phyloP scores from a whole-genome alignment of 2,797 vertebrate genomes.

The Danio choprae region DNA sequence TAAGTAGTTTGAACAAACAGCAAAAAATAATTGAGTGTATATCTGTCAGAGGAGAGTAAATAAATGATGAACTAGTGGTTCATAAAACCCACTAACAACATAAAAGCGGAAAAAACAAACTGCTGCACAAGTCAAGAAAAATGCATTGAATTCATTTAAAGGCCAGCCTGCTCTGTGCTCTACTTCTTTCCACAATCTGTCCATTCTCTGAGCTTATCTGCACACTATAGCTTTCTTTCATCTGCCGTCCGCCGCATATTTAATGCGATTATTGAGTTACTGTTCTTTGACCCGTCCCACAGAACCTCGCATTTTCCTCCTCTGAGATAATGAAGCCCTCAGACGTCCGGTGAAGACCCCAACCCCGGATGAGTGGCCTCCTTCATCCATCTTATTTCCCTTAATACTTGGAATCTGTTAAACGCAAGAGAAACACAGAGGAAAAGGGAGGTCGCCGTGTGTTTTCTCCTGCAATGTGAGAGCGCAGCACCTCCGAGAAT shows the following conservation, averaged over 20 bases:
- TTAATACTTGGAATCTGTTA: slow-evolving; percentile 65
- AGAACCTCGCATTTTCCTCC: slow-evolving; percentile 39
- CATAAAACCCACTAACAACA: background rate
- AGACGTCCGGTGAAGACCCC: slow-evolving; percentile 27
- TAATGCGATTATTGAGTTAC: slow-evolving; percentile 47
- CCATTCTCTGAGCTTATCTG: slow-evolving; percentile 35
- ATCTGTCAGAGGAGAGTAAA: background rate
- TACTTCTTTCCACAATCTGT: slow-evolving; percentile 20
- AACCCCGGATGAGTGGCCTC: slow-evolving; percentile 33
- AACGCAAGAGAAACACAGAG: slow-evolving; percentile 56
- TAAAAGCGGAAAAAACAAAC: background rate
- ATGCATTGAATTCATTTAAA: background rate
- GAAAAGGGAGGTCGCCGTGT: slow-evolving; percentile 57
- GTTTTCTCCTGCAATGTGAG: slow-evolving; percentile 65
- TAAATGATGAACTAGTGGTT: background rate
- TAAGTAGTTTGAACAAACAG: no score
- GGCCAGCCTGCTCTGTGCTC: background rate
- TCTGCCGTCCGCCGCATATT: slow-evolving; percentile 17
- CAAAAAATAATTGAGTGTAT: no score
- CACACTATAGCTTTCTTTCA: slow-evolving; percentile 34
- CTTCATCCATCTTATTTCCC: slow-evolving; percentile 49
- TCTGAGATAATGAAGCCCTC: slow-evolving; percentile 29
- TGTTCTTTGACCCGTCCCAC: slow-evolving; percentile 42
- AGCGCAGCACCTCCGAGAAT: slow-evolving; percentile 57
- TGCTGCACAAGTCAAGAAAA: background rate